These are phyloP conservation scores for Colaptes auratus DNA, from an alignment of 2,113 vertebrate genomes.

Conservation along the genomic window DNA sequence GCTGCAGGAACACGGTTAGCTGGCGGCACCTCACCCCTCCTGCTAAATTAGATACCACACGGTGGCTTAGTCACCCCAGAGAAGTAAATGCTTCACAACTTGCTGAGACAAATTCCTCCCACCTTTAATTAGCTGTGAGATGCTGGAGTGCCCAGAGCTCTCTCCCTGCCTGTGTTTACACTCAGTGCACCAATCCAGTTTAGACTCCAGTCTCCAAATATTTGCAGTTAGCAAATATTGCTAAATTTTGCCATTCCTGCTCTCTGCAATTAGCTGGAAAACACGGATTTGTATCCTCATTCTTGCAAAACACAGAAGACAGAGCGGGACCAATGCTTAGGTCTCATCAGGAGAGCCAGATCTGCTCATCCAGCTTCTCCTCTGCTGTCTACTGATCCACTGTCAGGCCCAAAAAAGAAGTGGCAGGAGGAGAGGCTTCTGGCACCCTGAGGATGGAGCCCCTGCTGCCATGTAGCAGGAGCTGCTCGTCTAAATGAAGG, in stretches of 20 bases:
- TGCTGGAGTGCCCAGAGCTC: neutral
- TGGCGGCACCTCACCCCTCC: slow-evolving; percentile 35
- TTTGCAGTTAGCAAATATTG: slow-evolving; percentile 30
- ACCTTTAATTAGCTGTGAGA: slow-evolving; percentile 25
- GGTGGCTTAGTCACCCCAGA: neutral
- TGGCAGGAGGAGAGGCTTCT: neutral
- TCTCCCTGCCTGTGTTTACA: neutral
- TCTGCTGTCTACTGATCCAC: neutral
- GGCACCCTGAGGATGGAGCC: neutral
- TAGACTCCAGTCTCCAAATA: slow-evolving; percentile 31
- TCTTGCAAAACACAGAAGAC: neutral
- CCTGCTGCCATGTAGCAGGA: neutral
- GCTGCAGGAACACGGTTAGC: neutral
- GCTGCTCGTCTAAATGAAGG: neutral
- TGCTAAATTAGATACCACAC: neutral
- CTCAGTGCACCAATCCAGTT: neutral
- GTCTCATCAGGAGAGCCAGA: neutral
- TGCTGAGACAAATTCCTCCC: slow-evolving; percentile 51
- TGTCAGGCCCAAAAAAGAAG: neutral
- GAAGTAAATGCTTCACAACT: slow-evolving; percentile 31
- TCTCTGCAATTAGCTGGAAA: slow-evolving; percentile 13
- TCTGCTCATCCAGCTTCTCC: neutral
- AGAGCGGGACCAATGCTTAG: neutral
- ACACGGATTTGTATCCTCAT: neutral
- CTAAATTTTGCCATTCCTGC: neutral